Evolutionary conservation across 2,888 invertebrate species (phyloP).

Genomic region (Calameuta idolon): DNA sequence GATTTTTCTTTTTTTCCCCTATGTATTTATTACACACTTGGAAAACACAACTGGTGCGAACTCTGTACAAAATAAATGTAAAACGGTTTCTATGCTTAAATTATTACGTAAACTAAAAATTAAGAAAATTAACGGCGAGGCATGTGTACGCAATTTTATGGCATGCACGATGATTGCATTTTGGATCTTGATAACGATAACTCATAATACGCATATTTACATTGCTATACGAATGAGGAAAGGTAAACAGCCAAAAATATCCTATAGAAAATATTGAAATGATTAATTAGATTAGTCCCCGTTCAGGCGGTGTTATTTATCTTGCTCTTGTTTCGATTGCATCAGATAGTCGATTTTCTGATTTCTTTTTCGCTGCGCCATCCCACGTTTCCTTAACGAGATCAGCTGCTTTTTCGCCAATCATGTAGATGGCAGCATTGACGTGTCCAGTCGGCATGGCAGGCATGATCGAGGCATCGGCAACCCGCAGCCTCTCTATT

Average conservation of each 20-base stretch:
- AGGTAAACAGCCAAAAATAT: neutral
- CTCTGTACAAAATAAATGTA: neutral
- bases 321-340: neutral
- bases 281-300: neutral
- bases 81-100: neutral
- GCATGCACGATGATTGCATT: neutral
- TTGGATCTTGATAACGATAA: neutral
- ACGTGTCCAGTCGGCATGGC: conserved; percentile 72
- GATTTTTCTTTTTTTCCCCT: too few species aligned
- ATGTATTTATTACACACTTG: neutral
- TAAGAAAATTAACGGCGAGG: neutral
- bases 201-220: neutral
- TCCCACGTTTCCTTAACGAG: conserved; percentile 69
- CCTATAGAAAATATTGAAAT: neutral
- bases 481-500: conserved; percentile 69
- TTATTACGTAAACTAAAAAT: neutral
- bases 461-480: conserved; percentile 74
- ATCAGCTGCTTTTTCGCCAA: conserved; percentile 73
- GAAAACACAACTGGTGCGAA: neutral
- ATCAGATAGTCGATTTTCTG: neutral
- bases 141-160: neutral
- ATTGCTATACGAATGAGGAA: neutral
- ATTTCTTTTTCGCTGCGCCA: neutral
- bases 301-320: neutral
- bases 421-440: conserved; percentile 72